Evolutionary conservation across 2,888 invertebrate genomes (phyloP), one percentile per base, ranked within the genome.

Genomic region (Euplagia quadripunctaria): DNA sequence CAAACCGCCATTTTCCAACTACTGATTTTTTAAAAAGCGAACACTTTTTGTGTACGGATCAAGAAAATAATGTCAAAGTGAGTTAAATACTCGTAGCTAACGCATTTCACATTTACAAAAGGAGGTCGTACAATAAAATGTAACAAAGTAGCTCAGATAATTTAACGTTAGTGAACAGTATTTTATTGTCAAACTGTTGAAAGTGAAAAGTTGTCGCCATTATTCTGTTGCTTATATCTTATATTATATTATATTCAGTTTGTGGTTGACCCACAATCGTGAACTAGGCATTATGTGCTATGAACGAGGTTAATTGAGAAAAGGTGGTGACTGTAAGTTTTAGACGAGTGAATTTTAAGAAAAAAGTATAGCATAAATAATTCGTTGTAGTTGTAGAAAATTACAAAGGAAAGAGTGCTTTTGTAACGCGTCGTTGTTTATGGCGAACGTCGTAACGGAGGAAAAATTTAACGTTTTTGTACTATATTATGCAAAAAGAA

Each of bases 121-220:
- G 72, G 75, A 85, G 85, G 78, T 82, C 83, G 65, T 67, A 80
- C 76, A 82, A 82, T 79, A 76, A 76, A 75, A 85, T 68, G 68
- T 77, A 72, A 70, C 74, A 73, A 71, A 77, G 75, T 78, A 77
- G 76, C 75, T 49, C 73, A 73, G 67, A 76, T 76, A 77, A 75
- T 72, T 77, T 72, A 72, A 64, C 49, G 76, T 78, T 74, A 82
- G 74, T 72, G 49, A 65, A 61, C 61, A 77, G 58, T 75, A 74
- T 70, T 42, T 68, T 52, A 72, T 65, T 80, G 83, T 76, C 82
- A 75, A 76, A 83, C 72, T 76, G 72, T 72, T 74, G 77, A 83
- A 83, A 84, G 84, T 83, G 79, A 83, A 83, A 83, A 79, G 75
- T 77, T 69, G 83, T 78, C 77, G 76, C 69, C 70, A 76, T 72